These are phyloP conservation scores for Megalopta genalis DNA, from an alignment of 1,140 invertebrate species.

Conservation along the genomic window DNA sequence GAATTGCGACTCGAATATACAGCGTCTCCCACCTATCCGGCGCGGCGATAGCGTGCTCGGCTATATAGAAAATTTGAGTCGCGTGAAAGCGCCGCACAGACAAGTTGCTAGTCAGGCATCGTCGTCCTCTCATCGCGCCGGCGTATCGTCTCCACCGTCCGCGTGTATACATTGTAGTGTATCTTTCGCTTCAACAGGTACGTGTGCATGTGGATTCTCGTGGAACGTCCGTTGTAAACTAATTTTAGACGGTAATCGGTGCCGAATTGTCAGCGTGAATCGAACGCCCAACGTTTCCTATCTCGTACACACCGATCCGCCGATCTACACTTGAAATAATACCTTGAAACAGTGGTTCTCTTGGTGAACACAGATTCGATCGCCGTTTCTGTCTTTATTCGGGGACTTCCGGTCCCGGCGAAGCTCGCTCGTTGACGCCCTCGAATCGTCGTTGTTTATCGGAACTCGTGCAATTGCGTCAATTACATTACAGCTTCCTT, in stretches of 20 bases:
- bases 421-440: too few relatives aligned
- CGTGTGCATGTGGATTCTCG: neutral
- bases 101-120: constrained; percentile 1
- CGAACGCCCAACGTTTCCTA: neutral
- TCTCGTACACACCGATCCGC: too few relatives aligned
- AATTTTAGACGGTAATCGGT: neutral
- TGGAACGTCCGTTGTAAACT: neutral
- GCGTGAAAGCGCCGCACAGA: neutral
- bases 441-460: too few relatives aligned
- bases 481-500: too few relatives aligned
- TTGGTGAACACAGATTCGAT: too few relatives aligned
- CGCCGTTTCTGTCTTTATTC: too few relatives aligned
- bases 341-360: too few relatives aligned
- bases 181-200: constrained; percentile 28
- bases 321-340: too few relatives aligned
- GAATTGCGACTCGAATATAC: neutral
- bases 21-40: constrained; percentile 2
- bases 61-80: constrained; percentile 6
- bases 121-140: neutral
- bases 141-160: neutral
- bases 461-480: too few relatives aligned
- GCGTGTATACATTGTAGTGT: neutral
- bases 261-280: neutral
- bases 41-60: neutral
- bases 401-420: too few relatives aligned